Evolutionary conservation across 2,888 invertebrate species (phyloP), one percentile per base, ranked within the genome.

Genomic region (Fragum fragum): DNA sequence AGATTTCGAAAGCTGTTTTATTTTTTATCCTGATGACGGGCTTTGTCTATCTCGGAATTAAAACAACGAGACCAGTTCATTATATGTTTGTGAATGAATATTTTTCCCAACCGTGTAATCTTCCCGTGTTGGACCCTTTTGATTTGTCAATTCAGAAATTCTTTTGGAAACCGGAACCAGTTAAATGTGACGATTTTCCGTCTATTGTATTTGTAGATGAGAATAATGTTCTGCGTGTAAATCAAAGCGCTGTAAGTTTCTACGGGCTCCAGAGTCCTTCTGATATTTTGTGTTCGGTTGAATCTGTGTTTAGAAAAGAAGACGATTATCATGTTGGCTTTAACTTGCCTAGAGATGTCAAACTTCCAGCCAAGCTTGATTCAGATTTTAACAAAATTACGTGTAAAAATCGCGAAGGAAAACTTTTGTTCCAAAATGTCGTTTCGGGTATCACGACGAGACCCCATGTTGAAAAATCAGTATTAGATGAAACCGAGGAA

Each of bases 121-220:
- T 79, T 6, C 79, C 79, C 0, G 23, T 23, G 9, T 32, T 74
- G 36, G 71, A 79, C 47, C 79, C 79, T 6, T 79, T 79, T 53
- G 79, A 79, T 63, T 52, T 61, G 5, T 70, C 79, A 9, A 69
- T 79, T 23, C 73, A 52, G 61, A 16, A 42, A 14, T 79, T 59
- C 39, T 36, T 69, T n/a, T 76, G 73, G 73, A 71, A 73, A n/a
- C 81, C 73, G 1, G 53, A 70, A 23, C 81, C 76, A 6, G 18
- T 81, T 0, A 57, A 52, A 26, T 81, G 81, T 59, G 57, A 66
- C n/a, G 1, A 53, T 3, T 63, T 66, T 1, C 76, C 80, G 1
- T 36, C 63, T 2, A 14, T 80, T 18, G 61, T 76, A 6, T 57
- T 36, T 36, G 59, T 73, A 3, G 73, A 73, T 47, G 42, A 59